Conservation (phyloP, 2,797 vertebrate genomes). For the Cichlasoma orientale region DNA sequence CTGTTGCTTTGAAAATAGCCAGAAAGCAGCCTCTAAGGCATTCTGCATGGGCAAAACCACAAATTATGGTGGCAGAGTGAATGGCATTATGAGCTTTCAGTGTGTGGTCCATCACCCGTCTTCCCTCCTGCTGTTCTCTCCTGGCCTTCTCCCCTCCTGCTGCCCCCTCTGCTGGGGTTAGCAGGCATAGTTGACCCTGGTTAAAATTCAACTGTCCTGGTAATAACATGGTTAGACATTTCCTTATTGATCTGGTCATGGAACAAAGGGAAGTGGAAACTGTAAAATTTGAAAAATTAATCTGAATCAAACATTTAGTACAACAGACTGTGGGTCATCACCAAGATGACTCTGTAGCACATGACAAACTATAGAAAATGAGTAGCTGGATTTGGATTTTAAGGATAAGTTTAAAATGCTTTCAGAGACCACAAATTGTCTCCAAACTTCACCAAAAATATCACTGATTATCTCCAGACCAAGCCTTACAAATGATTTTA, state of each 20-base stretch:
- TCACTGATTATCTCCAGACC: neutral
- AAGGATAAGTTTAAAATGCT: neutral
- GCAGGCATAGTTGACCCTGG: slow-evolving; percentile 75
- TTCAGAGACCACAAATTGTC: neutral
- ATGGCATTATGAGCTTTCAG: slow-evolving; percentile 65
- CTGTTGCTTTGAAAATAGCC: slow-evolving; percentile 63
- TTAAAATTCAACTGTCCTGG: slow-evolving; percentile 71
- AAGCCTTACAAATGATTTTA: neutral
- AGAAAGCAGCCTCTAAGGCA: slow-evolving; percentile 59
- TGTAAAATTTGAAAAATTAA: slow-evolving; percentile 5
- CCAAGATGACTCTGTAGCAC: neutral
- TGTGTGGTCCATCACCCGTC: slow-evolving; percentile 75
- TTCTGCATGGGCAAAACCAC: slow-evolving; percentile 66
- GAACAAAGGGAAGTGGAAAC: slow-evolving; percentile 38
- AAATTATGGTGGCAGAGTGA: slow-evolving; percentile 71
- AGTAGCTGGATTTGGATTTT: neutral
- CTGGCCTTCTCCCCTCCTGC: slow-evolving; percentile 63
- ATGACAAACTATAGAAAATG: neutral
- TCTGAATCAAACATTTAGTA: neutral
- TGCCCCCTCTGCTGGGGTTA: slow-evolving; percentile 77
- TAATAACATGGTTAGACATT: slow-evolving; percentile 46
- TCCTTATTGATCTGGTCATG: slow-evolving; percentile 26
- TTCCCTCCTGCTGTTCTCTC: slow-evolving; percentile 62
- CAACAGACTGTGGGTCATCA: neutral
- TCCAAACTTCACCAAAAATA: neutral